phyloP scores from a whole-genome alignment of 2,797 vertebrate species.

The Pogoniulus pusillus region DNA sequence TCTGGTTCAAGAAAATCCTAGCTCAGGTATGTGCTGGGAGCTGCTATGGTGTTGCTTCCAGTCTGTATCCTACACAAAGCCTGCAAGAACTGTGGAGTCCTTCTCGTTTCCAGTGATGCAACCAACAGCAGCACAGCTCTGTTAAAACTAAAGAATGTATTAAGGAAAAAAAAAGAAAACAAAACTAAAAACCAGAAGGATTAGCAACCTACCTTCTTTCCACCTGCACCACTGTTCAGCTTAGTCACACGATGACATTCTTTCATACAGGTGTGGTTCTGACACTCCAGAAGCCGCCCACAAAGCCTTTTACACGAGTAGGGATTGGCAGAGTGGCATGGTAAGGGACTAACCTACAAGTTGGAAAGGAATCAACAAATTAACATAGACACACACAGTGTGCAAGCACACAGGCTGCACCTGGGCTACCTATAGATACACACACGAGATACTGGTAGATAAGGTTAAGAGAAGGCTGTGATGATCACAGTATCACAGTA shows the following conservation, averaged over 20 bases:
- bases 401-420: neutral
- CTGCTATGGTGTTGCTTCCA: neutral
- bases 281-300: constrained; percentile 78
- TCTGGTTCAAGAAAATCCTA: too few relatives aligned
- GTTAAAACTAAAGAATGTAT: neutral
- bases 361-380: neutral
- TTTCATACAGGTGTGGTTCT: constrained; percentile 82
- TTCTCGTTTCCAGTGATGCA: fast-evolving
- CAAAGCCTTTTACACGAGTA: constrained; percentile 84
- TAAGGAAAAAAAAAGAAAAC: neutral
- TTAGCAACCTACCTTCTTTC: constrained; percentile 72
- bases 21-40: neutral
- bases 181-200: neutral
- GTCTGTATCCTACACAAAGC: neutral
- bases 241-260: constrained; percentile 81
- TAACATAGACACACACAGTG: neutral
- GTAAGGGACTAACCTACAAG: constrained; percentile 78
- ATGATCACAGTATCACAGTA: too few relatives aligned
- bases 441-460: too few relatives aligned
- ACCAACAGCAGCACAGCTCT: neutral
- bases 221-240: neutral
- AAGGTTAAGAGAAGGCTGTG: too few relatives aligned
- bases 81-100: neutral
- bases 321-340: constrained; percentile 78
- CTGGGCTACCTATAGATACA: neutral